Evolutionary conservation across 1,140 invertebrate species (phyloP), one percentile per base, ranked within the genome.

Genomic region (Anoplolepis gracilipes): DNA sequence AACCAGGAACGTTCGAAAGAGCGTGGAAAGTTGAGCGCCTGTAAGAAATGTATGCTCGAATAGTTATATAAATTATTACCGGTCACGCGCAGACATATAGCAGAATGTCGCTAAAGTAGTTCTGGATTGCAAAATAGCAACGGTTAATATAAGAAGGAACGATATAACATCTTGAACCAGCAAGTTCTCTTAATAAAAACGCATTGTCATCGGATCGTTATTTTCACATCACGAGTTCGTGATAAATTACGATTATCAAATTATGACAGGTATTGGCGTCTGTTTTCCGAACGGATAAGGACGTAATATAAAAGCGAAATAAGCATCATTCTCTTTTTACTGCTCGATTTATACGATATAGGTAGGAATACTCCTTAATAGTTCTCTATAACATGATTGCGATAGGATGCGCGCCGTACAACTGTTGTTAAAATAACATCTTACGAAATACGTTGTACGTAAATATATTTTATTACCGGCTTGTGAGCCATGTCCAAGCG

Each of bases 61-160:
- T 81, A 81, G 78, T 81, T 81, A 81, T 59, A 81, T 81, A 81
- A 81, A 81, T 25, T 59, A 59, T 81, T 72, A 59, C 49, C 49
- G 65, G 78, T 57, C 49, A 49, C 76, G 62, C 53, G 36, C 65
- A n/a, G n/a, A n/a, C n/a, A n/a, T n/a, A n/a, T 16, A 55, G 65
- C 77, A 39, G 64, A 70, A 57, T 70, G 67, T 57, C 65, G 53
- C 36, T 36, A 59, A 72, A 72, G 16, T 57, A 72, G 16, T 57
- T 33, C 33, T 30, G 36, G 33, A 55, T 81, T 81, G 57, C 77
- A 28, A 25, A 81, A 59, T 72, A 7, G 7, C 53, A 72, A 81
- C 65, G 11, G 3, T 6, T 25, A 19, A 57, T 13, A 5, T 42
- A 70, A 30, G 42, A 59, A 81, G 49, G 30, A 30, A 19, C 16